Evolutionary conservation across 35 echinoderm and acorn worm species (phyloP).

Genomic region (Apostichopus parvimensis): DNA sequence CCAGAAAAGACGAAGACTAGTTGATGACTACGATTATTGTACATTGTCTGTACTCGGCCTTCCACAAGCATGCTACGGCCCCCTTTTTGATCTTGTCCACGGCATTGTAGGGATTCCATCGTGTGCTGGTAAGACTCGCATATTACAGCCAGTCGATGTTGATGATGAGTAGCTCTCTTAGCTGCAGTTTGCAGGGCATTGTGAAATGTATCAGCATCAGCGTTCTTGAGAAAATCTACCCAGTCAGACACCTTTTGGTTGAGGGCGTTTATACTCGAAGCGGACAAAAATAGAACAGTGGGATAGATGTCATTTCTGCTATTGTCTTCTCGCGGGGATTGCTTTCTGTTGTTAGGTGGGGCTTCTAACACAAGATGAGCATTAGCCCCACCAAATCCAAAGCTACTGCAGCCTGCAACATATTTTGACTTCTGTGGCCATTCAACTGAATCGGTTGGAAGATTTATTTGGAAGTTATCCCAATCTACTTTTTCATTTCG

Average conservation of each 20-base stretch:
- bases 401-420: no score
- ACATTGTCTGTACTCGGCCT: slow-evolving; percentile 31
- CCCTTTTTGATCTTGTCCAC: neutral
- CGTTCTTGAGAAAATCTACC: slow-evolving; percentile 45
- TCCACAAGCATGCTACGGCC: neutral
- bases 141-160: slow-evolving; percentile 48
- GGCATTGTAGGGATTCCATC: neutral
- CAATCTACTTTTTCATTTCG: slow-evolving; percentile 54
- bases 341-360: neutral
- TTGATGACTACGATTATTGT: neutral
- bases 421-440: slow-evolving; percentile 51
- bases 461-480: slow-evolving; percentile 21
- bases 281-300: slow-evolving; percentile 54
- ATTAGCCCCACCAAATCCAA: slow-evolving; percentile 50
- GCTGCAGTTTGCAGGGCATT: slow-evolving; percentile 60
- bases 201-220: slow-evolving; percentile 1
- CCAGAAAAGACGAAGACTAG: slow-evolving; percentile 76
- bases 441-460: slow-evolving; percentile 38
- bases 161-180: slow-evolving; percentile 54
- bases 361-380: slow-evolving; percentile 55
- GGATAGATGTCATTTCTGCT: no score
- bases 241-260: slow-evolving; percentile 54
- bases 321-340: no score
- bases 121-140: slow-evolving; percentile 36
- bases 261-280: slow-evolving; percentile 57